These are phyloP conservation scores for Camelus bactrianus DNA, from an alignment of 2,113 vertebrate genomes.

Conservation along the genomic window DNA sequence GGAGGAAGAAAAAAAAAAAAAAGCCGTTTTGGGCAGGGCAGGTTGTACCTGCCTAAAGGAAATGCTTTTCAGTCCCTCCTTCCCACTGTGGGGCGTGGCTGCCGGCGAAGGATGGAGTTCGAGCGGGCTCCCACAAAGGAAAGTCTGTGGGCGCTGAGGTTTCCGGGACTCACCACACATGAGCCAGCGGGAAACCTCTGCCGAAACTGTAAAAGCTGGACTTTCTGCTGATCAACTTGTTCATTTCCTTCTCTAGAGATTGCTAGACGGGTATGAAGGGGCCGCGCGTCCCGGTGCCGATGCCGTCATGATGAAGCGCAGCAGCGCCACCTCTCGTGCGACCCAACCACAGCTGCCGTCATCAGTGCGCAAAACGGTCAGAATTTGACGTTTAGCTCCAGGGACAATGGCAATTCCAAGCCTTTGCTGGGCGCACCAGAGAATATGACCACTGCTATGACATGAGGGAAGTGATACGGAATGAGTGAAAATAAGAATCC, in stretches of 20 bases:
- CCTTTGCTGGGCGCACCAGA: neutral
- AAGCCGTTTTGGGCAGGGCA: neutral
- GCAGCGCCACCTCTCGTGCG: constrained; percentile 43
- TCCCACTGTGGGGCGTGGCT: constrained; percentile 53
- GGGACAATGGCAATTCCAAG: too few relatives aligned
- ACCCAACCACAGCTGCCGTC: neutral
- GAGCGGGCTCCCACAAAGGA: constrained; percentile 33
- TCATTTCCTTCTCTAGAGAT: neutral
- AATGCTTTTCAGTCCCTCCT: constrained; percentile 51
- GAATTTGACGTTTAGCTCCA: too few relatives aligned
- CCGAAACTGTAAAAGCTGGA: neutral
- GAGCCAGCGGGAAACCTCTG: constrained; percentile 43
- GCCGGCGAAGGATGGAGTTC: constrained; percentile 55
- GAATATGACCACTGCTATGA: neutral
- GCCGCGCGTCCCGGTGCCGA: neutral
- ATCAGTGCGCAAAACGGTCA: fast-evolving
- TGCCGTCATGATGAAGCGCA: neutral
- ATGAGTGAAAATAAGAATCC: neutral
- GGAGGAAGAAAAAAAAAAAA: neutral
- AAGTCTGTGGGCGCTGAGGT: constrained; percentile 42
- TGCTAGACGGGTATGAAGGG: neutral
- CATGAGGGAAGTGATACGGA: neutral
- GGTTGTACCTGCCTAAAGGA: constrained; percentile 59
- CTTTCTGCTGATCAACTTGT: neutral
- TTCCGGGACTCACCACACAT: constrained; percentile 58